Base-by-base conservation (phyloP, 2,888 invertebrate genomes). In the Eristalis intricaria region DNA sequence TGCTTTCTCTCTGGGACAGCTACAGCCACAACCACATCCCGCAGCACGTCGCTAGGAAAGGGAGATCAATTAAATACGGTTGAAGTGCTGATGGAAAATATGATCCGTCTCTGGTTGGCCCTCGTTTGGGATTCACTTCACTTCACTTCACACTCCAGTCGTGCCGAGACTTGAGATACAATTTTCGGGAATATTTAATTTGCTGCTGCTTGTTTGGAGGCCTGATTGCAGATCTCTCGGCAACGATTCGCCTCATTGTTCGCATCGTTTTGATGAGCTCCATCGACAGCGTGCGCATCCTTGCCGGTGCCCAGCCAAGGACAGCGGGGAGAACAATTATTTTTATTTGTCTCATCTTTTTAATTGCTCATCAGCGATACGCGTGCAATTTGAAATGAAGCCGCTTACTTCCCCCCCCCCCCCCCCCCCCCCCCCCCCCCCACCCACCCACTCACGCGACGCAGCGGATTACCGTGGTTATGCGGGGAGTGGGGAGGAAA, bases 61-160 rank as follows among this genome's bases (percentile, higher is more conserved):
- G 26, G 29, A 70, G 74, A 86, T 81, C 85, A 78, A 86, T 86
- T 86, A 86, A 86, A 78, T 77, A 86, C 69, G 70, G 61, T 50
- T 68, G 73, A 80, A 68, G 66, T 86, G 77, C 43, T 69, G 71
- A 81, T 85, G 80, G 66, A 75, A 84, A 80, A 81, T 71, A 74
- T 61, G 60, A 58, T 61, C 35, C 66, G 61, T 43, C 69, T 50
- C 19, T 56, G 8, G 66, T 58, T 15, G 26, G 15, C 10, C 50
- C 19, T 50, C 13, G n/a, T 15, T 19, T 15, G 19, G n/a, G 19
- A 2, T 56, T 15, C 56, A 56, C 56, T 56, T 2, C 56, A 38
- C 13, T 13, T 13, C 38, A 35, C 38, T 32, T 5, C 32, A 32
- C 32, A 32, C 23, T 10, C 58, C 15, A 13, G 13, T 23, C 23